These are phyloP conservation scores for Rotaria sp. DNA, from an alignment of 2,888 invertebrate species.

Conservation along the genomic window DNA sequence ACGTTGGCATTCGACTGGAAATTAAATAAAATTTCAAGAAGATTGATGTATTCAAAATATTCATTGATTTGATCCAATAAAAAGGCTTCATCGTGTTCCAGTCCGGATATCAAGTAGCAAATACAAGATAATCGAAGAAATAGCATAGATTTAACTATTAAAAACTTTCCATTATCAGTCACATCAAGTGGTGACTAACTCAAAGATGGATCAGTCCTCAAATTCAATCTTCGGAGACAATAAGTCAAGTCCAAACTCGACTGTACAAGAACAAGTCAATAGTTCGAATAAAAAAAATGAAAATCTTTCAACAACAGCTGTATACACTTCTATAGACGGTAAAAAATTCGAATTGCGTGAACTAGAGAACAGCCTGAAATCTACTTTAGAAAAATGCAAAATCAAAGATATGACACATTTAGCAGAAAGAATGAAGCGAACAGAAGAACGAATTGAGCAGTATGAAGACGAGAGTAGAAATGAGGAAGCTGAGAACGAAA, in stretches of 20 bases:
- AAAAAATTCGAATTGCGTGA: not conserved
- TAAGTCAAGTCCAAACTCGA: not conserved
- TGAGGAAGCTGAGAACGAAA: constrained; percentile 10
- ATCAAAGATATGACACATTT: not conserved
- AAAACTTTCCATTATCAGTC: too few relatives aligned
- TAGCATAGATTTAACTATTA: too few relatives aligned
- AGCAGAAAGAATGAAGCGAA: not conserved
- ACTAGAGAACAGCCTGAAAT: not conserved
- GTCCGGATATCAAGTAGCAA: too few relatives aligned
- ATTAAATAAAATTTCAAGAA: too few relatives aligned
- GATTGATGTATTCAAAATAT: too few relatives aligned
- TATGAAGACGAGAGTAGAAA: not conserved
- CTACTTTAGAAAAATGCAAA: not conserved
- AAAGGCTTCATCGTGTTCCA: too few relatives aligned
- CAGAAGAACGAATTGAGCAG: not conserved
- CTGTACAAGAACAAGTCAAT: not conserved
- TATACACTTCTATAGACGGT: not conserved
- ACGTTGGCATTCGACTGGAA: too few relatives aligned
- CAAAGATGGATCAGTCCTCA: not conserved
- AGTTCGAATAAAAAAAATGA: not conserved
- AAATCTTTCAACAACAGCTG: not conserved
- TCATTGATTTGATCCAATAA: too few relatives aligned
- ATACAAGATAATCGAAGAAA: too few relatives aligned
- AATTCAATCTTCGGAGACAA: not conserved
- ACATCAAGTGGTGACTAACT: not conserved